Conservation (phyloP, 2,797 vertebrate genomes). For the Gorsachius magnificus region DNA sequence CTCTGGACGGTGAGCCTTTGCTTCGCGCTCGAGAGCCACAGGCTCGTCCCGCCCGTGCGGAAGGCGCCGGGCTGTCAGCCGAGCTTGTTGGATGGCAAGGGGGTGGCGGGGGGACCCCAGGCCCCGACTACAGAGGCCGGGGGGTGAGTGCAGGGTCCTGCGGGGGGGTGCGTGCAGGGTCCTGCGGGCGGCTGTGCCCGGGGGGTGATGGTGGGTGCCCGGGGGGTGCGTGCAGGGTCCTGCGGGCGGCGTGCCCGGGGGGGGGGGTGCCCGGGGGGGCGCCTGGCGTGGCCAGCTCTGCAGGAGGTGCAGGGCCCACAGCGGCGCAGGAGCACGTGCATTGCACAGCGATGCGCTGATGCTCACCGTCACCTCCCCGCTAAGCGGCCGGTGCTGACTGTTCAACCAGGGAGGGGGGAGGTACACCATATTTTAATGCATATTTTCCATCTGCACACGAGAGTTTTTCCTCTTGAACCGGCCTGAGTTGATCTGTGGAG, state of each 20-base stretch:
- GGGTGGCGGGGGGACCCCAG: no score
- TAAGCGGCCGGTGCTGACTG: fast-evolving
- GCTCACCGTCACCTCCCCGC: not conserved
- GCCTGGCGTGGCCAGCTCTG: not conserved
- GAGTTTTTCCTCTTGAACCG: not conserved
- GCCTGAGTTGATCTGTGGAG: not conserved
- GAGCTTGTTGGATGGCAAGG: not conserved
- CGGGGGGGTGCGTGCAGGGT: no score
- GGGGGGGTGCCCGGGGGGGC: no score
- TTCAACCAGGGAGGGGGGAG: not conserved
- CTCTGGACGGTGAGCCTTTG: not conserved
- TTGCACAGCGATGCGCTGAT: fast-evolving
- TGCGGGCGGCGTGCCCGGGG: no score
- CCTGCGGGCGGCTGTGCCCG: no score
- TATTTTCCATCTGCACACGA: not conserved
- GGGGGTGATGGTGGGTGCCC: no score
- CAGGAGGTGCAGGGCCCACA: not conserved
- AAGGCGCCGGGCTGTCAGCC: not conserved
- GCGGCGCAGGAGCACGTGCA: not conserved
- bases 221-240: fast-evolving
- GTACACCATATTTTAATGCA: fast-evolving
- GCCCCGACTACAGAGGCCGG: not conserved
- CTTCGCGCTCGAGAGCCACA: not conserved
- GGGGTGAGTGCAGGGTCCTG: fast-evolving
- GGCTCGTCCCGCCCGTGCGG: not conserved